Percentiles rank a stretch among this genome's conserved stretches.
Conservation (phyloP, 2,888 invertebrate genomes). For the Heteromurus nitidus region DNA sequence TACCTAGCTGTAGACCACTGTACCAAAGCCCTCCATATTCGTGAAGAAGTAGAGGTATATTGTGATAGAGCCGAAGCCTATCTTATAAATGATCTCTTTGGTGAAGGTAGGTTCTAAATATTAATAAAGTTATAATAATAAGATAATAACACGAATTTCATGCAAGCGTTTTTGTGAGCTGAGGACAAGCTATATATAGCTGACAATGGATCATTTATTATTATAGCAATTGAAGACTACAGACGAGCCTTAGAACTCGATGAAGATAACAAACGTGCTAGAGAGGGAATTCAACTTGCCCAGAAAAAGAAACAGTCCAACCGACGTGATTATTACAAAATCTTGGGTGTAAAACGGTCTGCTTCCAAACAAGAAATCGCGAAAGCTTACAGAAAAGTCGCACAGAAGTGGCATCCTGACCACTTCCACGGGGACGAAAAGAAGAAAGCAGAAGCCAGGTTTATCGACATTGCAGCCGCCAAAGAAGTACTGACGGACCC, state of each 20-base stretch:
- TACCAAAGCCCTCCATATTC: conserved; percentile 85
- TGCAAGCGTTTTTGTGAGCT: no score
- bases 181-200: no score
- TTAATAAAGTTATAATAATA: no score
- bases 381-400: conserved; percentile 96
- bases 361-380: conserved; percentile 94
- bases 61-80: conserved; percentile 96
- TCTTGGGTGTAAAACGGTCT: conserved; percentile 90
- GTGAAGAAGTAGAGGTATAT: conserved; percentile 84
- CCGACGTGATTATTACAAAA: conserved; percentile 97
- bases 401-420: conserved; percentile 99
- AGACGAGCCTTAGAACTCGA: conserved; percentile 91
- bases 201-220: no score
- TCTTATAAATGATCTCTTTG: conserved; percentile 90
- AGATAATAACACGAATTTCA: no score
- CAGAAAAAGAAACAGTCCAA: conserved; percentile 96
- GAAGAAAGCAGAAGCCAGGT: conserved; percentile 96
- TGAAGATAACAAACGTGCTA: conserved; percentile 85
- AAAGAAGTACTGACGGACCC: conserved; percentile 91
- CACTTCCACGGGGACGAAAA: conserved; percentile 92
- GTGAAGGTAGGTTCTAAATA: no score
- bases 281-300: conserved; percentile 90
- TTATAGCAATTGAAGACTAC: conserved; percentile 89
- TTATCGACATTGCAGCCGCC: conserved; percentile 98
- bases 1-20: conserved; percentile 84